Conservation (phyloP, 2,113 vertebrate species). For the Syngnathus floridae region DNA sequence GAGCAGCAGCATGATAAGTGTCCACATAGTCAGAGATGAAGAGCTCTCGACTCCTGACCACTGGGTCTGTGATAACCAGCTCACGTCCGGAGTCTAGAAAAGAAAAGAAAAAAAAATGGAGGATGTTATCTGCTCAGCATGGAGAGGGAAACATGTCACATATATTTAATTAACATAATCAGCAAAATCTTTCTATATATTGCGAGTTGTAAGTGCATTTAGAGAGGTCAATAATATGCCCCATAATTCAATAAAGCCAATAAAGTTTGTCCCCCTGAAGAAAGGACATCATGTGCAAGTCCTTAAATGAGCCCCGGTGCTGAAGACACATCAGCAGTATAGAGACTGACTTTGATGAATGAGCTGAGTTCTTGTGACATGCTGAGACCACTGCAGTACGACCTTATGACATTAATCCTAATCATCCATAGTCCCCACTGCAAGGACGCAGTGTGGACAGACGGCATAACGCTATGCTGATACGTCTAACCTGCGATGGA, state of each 20-base stretch:
- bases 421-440: constrained; percentile 41
- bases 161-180: constrained; percentile 17
- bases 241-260: constrained; percentile 43
- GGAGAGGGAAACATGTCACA: neutral
- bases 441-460: constrained; percentile 38
- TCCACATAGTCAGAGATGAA: constrained; percentile 98
- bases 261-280: constrained; percentile 29
- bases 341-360: constrained; percentile 41
- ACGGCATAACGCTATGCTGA: constrained; percentile 11
- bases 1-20: constrained; percentile 96
- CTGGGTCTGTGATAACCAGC: constrained; percentile 94
- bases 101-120: constrained; percentile 16
- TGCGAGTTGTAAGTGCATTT: constrained; percentile 20
- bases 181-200: constrained; percentile 11
- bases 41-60: constrained; percentile 96
- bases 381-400: constrained; percentile 22
- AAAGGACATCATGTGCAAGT: constrained; percentile 34
- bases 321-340: constrained; percentile 32
- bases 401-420: constrained; percentile 53
- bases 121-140: neutral
- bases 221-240: constrained; percentile 31
- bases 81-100: constrained; percentile 90
- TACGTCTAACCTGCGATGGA: neutral
- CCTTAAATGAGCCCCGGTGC: constrained; percentile 41
- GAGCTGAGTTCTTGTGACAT: constrained; percentile 30